These are phyloP conservation scores for Eucidaris tribuloides DNA, from an alignment of 35 echinoderm and acorn worm genomes.

Conservation along the genomic window DNA sequence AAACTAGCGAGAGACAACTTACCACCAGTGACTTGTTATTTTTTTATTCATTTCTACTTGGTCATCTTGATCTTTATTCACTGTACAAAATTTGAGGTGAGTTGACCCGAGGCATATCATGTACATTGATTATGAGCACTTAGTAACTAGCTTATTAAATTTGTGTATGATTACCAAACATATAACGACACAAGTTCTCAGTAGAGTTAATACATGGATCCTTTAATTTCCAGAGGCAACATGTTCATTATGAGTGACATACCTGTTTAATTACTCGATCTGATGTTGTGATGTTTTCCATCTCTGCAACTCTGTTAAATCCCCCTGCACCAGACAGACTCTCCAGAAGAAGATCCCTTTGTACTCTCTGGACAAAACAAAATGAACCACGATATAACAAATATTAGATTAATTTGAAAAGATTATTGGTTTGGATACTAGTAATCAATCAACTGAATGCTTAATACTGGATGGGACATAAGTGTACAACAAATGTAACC, in stretches of 20 bases:
- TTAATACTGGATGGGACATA: too few species aligned
- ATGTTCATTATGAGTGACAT: background rate
- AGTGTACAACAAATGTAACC: too few species aligned
- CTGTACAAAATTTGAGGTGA: too few species aligned
- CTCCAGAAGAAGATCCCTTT: constrained; percentile 74
- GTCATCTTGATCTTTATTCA: too few species aligned
- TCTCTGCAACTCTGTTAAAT: constrained; percentile 64
- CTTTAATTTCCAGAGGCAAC: background rate
- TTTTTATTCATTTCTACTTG: too few species aligned
- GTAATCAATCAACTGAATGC: too few species aligned
- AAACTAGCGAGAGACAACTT: too few species aligned
- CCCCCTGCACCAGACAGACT: constrained; percentile 60
- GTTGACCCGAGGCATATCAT: background rate
- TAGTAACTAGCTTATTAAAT: background rate
- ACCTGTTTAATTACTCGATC: constrained; percentile 91
- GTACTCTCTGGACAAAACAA: constrained; percentile 59
- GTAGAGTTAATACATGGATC: background rate
- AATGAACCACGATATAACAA: too few species aligned
- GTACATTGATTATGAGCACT: background rate
- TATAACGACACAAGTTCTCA: background rate
- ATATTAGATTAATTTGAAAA: too few species aligned
- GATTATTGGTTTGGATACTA: too few species aligned
- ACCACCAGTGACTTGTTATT: too few species aligned
- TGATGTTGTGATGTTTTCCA: constrained; percentile 43
- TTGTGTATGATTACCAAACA: background rate